Evolutionary conservation across 2,888 invertebrate species (phyloP), one percentile per base, ranked within the genome.

Genomic region (Patella ulyssiponensis): DNA sequence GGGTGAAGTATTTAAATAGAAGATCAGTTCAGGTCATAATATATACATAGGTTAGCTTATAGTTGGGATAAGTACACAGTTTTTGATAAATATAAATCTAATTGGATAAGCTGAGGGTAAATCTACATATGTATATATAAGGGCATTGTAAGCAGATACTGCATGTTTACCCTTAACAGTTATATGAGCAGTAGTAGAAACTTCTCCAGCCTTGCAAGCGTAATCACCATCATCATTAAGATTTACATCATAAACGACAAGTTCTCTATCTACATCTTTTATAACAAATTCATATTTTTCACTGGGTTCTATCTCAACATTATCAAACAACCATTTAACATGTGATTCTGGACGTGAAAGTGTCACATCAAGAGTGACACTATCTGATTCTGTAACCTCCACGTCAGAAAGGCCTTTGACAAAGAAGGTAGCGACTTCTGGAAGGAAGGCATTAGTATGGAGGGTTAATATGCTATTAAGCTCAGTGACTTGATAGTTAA

Each of bases 101-200:
- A 44, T 44, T 44, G 44, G 44, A 44, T 44, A 44, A 44, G 44
- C 44, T 44, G 7, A 44, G 44, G 44, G 44, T 44, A 44, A 44
- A 44, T 44, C 44, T 44, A 44, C 44, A 44, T 44, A 44, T 44
- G 44, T 44, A 44, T 44, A 44, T 44, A 44, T 44, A 44, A 44
- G 44, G 44, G 44, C 44, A 44, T 33, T 9, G 44, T 44, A 44
- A 44, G 44, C 44, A 44, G 44, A 44, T 44, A 44, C 44, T 44
- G 44, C 44, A 44, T 44, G 44, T 44, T 44, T 79, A 77, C 77
- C 81, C 75, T 81, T 75, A 14, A 84, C 81, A 73, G 79, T 79
- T 23, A 84, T 74, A 74, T 78, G 79, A 23, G 81, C 79, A 12
- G 79, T 73, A 58, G 77, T 70, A 23, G 69, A 69, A 9, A 20